phyloP scores from a whole-genome alignment of 1,140 invertebrate species.

The Teleopsis dalmanni region DNA sequence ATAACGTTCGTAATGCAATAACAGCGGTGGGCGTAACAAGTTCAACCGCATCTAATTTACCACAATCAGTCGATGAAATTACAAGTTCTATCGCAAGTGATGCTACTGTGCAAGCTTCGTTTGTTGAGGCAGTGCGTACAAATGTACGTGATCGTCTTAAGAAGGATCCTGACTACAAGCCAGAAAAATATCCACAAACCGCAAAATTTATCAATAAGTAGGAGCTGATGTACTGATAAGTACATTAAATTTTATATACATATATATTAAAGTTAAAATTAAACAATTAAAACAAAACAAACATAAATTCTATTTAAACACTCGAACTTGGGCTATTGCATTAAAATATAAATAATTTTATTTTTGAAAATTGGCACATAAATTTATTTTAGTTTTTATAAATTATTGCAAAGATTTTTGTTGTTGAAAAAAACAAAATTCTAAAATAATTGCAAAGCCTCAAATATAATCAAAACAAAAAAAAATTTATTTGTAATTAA shows the following conservation, averaged over 20 bases:
- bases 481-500: too few relatives aligned
- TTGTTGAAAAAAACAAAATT: too few relatives aligned
- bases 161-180: conserved; percentile 32
- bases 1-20: conserved; percentile 49
- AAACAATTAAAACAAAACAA: too few relatives aligned
- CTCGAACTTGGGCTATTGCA: too few relatives aligned
- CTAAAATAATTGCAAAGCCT: too few relatives aligned
- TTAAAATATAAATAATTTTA: too few relatives aligned
- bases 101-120: conserved; percentile 27
- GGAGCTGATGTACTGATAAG: conserved; percentile 17
- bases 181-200: conserved; percentile 40
- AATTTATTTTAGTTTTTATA: too few relatives aligned
- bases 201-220: conserved; percentile 39
- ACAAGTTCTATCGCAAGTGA: conserved; percentile 32
- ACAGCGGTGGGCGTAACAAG: conserved; percentile 43
- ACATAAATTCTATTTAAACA: too few relatives aligned
- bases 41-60: conserved; percentile 21
- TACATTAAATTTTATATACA: neutral
- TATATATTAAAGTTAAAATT: too few relatives aligned
- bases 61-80: conserved; percentile 18
- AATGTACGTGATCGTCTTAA: conserved; percentile 32
- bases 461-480: too few relatives aligned
- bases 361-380: too few relatives aligned
- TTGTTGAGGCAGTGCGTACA: conserved; percentile 29
- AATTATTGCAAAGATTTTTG: too few relatives aligned